Evolutionary conservation across 2,888 invertebrate genomes (phyloP), one percentile per base, ranked within the genome.

Genomic region (Harmothoe impar): DNA sequence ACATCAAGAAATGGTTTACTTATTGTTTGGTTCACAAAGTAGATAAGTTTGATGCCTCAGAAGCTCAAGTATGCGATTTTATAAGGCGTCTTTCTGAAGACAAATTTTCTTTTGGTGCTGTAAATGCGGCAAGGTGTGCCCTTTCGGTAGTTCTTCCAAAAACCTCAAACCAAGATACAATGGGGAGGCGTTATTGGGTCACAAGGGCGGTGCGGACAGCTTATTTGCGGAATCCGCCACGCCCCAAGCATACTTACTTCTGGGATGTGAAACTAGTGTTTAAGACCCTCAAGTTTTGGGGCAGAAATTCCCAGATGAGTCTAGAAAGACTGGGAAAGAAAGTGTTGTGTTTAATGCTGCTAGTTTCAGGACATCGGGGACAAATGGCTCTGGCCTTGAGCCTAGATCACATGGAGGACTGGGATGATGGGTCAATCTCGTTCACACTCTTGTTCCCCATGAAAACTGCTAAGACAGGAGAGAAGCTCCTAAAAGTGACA

Each of bases 121-220:
- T 84, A 35, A 84, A 84, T 43, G 23, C 84, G 23, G 84, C 84
- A 0, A 33, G 84, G 43, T 84, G 43, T 20, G 84, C 84, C 10
- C 20, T 84, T 1, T 23, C 43, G 3, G 7, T 29, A 12, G 10
- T 84, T 20, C 43, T 84, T 5, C 84, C 84, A 1, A n/a, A 15
- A 35, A 12, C 35, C 17, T 5, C 29, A 0, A 78, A 78, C 17
- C 12, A n/a, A 7, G 17, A 29, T 15, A 29, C 33, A n/a, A 29
- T 84, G 20, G 84, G 84, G 17, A 84, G 20, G 5, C 7, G 5
- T 3, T 29, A 33, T 1, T n/a, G 23, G 35, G 43, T 84, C 1
- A 5, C 17, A 7, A 20, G 84, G 12, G n/a, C 29, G 0, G 43
- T 84, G 5, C 43, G 43, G 10, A 7, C 43, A 43, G 43, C 43